Percentiles rank a stretch among this genome's conserved stretches.
phyloP scores from a whole-genome alignment of 2,113 vertebrate species.

The Empidonax traillii region DNA sequence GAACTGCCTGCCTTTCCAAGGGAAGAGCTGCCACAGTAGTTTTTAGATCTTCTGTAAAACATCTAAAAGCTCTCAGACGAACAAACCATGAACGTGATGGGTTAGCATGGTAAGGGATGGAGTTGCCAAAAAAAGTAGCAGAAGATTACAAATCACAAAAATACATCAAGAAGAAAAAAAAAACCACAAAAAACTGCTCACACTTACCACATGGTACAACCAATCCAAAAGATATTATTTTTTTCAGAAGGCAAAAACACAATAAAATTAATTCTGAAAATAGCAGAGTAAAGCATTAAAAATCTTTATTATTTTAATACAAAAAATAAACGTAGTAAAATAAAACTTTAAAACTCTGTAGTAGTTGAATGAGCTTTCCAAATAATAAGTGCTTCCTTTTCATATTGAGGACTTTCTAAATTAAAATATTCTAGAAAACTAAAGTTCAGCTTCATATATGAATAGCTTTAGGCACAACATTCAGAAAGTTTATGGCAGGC shows the following conservation, averaged over 20 bases:
- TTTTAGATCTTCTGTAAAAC: background rate
- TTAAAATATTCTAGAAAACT: background rate
- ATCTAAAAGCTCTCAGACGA: background rate
- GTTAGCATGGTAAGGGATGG: background rate
- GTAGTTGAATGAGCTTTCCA: background rate
- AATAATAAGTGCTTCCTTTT: background rate
- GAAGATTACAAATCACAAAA: background rate
- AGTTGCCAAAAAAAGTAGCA: background rate
- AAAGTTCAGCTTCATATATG: background rate
- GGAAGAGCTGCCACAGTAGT: background rate
- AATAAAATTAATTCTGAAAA: background rate
- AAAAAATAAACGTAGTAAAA: background rate
- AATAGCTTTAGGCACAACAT: background rate
- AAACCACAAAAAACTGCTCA: background rate
- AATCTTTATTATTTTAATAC: background rate
- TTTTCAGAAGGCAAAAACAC: background rate
- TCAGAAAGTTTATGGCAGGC: background rate
- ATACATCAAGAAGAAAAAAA: background rate
- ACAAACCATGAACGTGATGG: background rate
- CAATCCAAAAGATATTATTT: background rate
- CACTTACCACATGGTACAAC: rapidly evolving
- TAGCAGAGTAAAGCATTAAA: background rate
- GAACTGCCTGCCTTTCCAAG: background rate
- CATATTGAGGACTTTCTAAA: background rate
- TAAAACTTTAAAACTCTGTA: background rate